Base-by-base conservation (phyloP, 2,888 invertebrate genomes). In the Synergus umbraculus region DNA sequence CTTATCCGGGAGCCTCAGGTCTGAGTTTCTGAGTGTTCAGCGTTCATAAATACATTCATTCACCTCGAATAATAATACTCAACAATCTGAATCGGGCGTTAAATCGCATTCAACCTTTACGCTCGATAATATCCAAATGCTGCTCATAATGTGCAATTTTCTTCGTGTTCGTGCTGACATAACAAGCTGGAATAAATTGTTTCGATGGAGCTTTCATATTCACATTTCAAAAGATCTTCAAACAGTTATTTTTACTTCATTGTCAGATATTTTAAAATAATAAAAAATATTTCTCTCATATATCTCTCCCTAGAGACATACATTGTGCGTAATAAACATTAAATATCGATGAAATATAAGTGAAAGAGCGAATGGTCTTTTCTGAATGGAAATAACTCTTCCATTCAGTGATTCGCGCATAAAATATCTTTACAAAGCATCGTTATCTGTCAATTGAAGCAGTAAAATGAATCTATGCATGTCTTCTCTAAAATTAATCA, bases 21-120 rank as follows among this genome's bases (percentile, higher is more conserved):
- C 69, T 46, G 37, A 12, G 69, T 29, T 29, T 22, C 46, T 69
- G 15, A 49, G 44, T 67, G 44, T 44, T 46, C 4, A 66, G 9
- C 29, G 49, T 49, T 46, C 67, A 69, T 49, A 49, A 69, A 69
- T 69, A 46, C 67, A 69, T 69, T 69, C 67, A 69, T 49, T 69
- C 67, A 69, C 67, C 67, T 69, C 67, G 46, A 29, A 29, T 29
- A 44, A 46, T 69, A 69, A 69, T 69, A 15, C 67, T 69, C 67
- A 46, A 44, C 22, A 15, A 46, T 49, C 67, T 69, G 22, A 69
- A 69, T 46, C 29, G 67, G 29, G 67, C 67, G 44, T 69, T 49
- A 49, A 69, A 49, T 49, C 46, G 67, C 44, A 49, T 69, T 69
- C 67, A 69, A 69, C 46, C 67, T 69, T 69, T 69, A 69, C 67